Percentiles rank a stretch among this genome's conserved stretches.
Conservation (phyloP, 2,888 invertebrate genomes). For the Stomorhina lunata region DNA sequence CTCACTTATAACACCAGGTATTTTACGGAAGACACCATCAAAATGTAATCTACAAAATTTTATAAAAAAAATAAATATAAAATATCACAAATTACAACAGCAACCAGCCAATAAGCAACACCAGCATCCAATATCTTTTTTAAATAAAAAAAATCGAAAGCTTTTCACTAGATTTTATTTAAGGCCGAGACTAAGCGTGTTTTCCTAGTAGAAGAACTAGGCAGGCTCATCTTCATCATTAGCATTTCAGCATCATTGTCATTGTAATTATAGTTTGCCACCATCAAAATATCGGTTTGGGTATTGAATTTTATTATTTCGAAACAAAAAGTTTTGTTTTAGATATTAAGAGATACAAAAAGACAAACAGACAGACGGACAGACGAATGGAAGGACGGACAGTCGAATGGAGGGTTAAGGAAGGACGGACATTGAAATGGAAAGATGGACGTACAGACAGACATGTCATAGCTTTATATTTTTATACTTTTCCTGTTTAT, state of each 20-base stretch:
- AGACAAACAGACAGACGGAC: neutral
- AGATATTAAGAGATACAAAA: conserved; percentile 7
- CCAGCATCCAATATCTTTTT: conserved; percentile 47
- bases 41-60: conserved; percentile 56
- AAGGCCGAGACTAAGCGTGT: conserved; percentile 48
- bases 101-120: conserved; percentile 52
- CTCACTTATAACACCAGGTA: neutral
- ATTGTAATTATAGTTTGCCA: conserved; percentile 28
- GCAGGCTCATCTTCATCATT: conserved; percentile 33
- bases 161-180: no score
- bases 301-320: no score
- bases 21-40: conserved; percentile 43
- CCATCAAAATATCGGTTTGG: neutral
- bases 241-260: conserved; percentile 34
- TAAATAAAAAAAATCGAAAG: no score
- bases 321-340: no score
- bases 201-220: neutral
- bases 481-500: conserved; percentile 35
- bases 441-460: no score
- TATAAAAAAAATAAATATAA: conserved; percentile 36
- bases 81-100: conserved; percentile 40
- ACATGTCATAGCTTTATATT: conserved; percentile 43
- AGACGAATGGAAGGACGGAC: neutral
- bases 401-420: neutral
- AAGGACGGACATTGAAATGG: neutral